Conservation (phyloP, 2,888 invertebrate species). For the Acanthoscelides obtectus region DNA sequence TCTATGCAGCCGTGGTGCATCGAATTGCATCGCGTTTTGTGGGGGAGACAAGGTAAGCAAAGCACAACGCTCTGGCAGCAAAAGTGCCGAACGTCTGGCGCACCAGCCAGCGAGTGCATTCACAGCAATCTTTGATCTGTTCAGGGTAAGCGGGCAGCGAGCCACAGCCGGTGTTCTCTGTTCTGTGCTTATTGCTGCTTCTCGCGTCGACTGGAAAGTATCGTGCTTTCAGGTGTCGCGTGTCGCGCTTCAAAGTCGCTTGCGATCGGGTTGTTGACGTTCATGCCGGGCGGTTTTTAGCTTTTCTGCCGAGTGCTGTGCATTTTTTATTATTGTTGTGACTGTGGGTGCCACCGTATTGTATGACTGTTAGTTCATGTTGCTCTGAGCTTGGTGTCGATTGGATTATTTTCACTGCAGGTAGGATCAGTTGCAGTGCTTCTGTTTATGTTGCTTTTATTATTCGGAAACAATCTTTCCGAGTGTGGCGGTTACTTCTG, state of each 20-base stretch:
- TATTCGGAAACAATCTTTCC: too few species aligned
- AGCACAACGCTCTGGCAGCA: not conserved
- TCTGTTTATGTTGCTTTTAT: too few species aligned
- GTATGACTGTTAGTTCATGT: not conserved
- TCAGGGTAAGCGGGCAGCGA: not conserved
- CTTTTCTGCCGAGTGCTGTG: not conserved
- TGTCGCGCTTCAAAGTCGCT: not conserved
- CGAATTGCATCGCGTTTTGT: not conserved
- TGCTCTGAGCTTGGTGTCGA: not conserved
- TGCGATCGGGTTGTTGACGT: not conserved
- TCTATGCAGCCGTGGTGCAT: not conserved
- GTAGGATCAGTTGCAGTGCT: not conserved
- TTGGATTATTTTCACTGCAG: not conserved
- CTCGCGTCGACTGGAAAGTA: not conserved
- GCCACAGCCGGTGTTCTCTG: not conserved
- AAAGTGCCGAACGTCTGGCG: not conserved
- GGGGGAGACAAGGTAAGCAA: not conserved
- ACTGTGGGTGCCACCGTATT: not conserved
- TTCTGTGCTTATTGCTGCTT: not conserved
- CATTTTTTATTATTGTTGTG: not conserved
- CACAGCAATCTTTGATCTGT: not conserved
- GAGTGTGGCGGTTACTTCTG: too few species aligned
- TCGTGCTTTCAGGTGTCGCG: not conserved
- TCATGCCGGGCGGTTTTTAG: not conserved
- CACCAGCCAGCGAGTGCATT: not conserved